Conservation (phyloP, 2,113 vertebrate species). For the Daboia siamensis region DNA sequence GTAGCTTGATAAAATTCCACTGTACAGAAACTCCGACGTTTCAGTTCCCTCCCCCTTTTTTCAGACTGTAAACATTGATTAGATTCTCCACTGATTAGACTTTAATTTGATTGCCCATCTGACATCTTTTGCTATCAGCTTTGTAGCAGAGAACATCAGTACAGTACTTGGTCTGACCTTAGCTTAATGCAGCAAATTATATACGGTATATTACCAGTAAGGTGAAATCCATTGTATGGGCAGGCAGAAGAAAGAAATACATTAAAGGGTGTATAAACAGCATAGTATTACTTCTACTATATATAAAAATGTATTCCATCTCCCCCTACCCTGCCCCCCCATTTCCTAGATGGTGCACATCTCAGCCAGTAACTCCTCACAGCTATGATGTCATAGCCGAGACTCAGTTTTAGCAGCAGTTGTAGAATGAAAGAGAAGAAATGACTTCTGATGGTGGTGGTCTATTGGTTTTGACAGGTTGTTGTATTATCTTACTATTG, state of each 20-base stretch:
- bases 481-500: too few species aligned
- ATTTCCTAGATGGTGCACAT: not conserved
- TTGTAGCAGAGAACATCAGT: not conserved
- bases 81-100: not conserved
- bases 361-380: not conserved
- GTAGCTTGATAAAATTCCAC: not conserved
- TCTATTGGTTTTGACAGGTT: not conserved
- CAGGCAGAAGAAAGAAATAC: not conserved
- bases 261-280: not conserved
- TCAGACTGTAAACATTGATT: not conserved
- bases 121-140: not conserved
- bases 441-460: not conserved
- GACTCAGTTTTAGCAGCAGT: not conserved
- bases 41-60: not conserved
- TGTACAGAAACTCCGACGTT: too few species aligned
- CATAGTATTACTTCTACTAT: too few species aligned
- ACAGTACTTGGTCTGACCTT: not conserved
- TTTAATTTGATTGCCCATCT: not conserved
- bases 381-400: not conserved
- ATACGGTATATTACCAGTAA: not conserved
- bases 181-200: not conserved
- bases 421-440: not conserved
- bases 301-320: not conserved
- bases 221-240: not conserved
- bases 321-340: too few species aligned